Evolutionary conservation across 1,140 invertebrate species (phyloP), one percentile per base, ranked within the genome.

Genomic region (Sycophaga agraensis): DNA sequence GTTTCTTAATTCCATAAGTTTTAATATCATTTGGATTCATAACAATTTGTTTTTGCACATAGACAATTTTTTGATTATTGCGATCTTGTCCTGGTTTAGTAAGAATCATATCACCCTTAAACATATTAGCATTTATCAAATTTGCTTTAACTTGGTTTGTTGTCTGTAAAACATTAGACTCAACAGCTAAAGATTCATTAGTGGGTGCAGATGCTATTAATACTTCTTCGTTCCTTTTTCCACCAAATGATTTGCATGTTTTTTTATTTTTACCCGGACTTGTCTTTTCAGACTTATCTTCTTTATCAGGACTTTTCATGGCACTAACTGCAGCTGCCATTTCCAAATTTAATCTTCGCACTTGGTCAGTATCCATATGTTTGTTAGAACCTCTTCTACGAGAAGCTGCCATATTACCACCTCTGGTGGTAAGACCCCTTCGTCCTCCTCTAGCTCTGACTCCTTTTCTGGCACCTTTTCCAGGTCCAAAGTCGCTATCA

Each of bases 241-340:
- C 66, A 6, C 66, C 54, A 17, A 70, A 39, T 9, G 66, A 67
- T 64, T 72, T 80, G 2, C 73, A 39, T 62, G 70, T 67, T 62
- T 74, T 76, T 21, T 70, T 77, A 37, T 45, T 59, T 60, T 68
- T 72, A 12, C 39, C 14, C 8, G 56, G 34, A 31, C 39, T 63
- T 24, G 51, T 21, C 17, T 51, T 68, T 72, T 74, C 71, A 9
- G 50, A 63, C 61, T 69, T 77, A 1, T 77, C 74, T 8, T 74
- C 67, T 51, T 77, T 75, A 8, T 79, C 78, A 5, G 77, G 71
- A 64, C 69, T 77, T 24, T 79, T 80, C 80, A 82, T 81, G 11
- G 78, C 78, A 63, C 66, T 76, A 5, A 80, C 78, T 16, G 77
- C 78, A 50, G 77, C 78, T 61, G 79, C 78, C 80, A 82, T 81